phyloP scores from a whole-genome alignment of 2,888 invertebrate genomes.

The Labia minor region DNA sequence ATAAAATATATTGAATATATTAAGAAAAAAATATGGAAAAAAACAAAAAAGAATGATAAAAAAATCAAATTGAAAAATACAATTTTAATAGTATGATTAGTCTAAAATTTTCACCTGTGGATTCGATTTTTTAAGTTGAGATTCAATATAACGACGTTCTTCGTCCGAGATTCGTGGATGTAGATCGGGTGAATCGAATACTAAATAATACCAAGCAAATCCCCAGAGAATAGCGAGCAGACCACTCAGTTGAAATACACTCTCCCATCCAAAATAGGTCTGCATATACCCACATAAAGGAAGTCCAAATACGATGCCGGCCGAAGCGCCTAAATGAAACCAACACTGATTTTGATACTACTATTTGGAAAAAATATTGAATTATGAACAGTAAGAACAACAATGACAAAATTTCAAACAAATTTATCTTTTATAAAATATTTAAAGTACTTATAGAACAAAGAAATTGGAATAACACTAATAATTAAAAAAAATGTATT shows the following conservation, averaged over 20 bases:
- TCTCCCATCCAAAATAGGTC: constrained; percentile 36
- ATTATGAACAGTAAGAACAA: background rate
- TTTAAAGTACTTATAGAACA: too few species aligned
- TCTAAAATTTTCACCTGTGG: constrained; percentile 17
- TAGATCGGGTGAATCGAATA: constrained; percentile 30
- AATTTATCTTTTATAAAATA: too few species aligned
- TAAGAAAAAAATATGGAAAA: background rate
- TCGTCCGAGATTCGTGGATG: constrained; percentile 32
- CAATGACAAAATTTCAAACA: too few species aligned
- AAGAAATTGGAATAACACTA: too few species aligned
- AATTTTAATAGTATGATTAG: too few species aligned
- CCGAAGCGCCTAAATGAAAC: constrained; percentile 35
- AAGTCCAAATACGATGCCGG: constrained; percentile 40
- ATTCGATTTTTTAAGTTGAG: constrained; percentile 18
- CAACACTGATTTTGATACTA: too few species aligned
- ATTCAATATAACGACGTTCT: constrained; percentile 29
- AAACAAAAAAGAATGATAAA: background rate
- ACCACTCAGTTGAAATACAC: constrained; percentile 36
- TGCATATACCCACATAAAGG: constrained; percentile 35
- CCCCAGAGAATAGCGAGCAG: constrained; percentile 34
- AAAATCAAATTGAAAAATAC: background rate
- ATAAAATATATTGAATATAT: too few species aligned
- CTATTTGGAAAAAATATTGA: background rate
- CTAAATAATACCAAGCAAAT: constrained; percentile 30
- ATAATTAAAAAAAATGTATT: too few species aligned